These are phyloP conservation scores for Blastomussa wellsi DNA, from an alignment of 92 coral and sea anemone species.

Conservation along the genomic window DNA sequence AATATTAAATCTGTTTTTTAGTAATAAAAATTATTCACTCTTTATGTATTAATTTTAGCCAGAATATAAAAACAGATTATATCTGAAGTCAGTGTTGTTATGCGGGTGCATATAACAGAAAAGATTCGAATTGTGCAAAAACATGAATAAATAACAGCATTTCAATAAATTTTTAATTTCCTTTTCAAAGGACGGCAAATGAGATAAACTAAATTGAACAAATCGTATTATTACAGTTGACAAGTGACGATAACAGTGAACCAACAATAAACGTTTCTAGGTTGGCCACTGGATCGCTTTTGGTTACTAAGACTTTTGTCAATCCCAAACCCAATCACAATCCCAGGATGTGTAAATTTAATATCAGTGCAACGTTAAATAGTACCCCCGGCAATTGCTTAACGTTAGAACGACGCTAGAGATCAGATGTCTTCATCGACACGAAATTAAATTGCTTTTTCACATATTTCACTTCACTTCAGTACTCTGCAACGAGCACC, in stretches of 20 bases:
- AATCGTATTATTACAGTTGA: background rate
- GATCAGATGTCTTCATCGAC: too few species aligned
- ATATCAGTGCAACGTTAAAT: background rate
- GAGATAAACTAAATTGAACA: background rate
- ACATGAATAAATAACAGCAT: too few species aligned
- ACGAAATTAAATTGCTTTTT: too few species aligned
- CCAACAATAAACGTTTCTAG: background rate
- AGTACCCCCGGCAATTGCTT: background rate
- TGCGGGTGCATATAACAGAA: too few species aligned
- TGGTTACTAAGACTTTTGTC: background rate
- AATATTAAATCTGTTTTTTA: too few species aligned
- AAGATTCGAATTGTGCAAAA: too few species aligned
- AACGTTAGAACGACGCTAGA: background rate
- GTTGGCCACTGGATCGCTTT: background rate
- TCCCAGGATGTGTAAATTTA: background rate
- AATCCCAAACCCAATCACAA: background rate
- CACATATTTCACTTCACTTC: background rate
- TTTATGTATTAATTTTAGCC: too few species aligned
- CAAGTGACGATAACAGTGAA: background rate
- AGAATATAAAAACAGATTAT: too few species aligned
- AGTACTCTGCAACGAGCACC: background rate
- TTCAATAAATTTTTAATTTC: background rate
- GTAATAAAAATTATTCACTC: too few species aligned
- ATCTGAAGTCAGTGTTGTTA: too few species aligned
- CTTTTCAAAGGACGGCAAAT: background rate